phyloP scores from a whole-genome alignment of 2,797 vertebrate species.

The Glossophaga mutica region DNA sequence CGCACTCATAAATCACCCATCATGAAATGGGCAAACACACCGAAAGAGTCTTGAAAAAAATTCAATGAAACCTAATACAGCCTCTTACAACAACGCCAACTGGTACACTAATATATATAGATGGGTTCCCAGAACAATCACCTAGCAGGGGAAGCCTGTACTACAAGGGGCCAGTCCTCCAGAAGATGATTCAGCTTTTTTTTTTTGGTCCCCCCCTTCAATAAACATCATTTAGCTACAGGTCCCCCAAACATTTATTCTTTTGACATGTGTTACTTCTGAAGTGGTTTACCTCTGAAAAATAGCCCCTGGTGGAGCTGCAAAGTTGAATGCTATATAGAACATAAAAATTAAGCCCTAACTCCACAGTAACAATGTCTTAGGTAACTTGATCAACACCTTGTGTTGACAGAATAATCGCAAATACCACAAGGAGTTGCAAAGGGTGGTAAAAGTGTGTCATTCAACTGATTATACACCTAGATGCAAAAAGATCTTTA shows the following conservation, averaged over 20 bases:
- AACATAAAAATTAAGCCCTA: neutral
- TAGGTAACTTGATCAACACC: neutral
- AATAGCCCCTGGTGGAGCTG: neutral
- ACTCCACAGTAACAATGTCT: neutral
- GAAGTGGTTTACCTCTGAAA: constrained; percentile 11
- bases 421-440: neutral
- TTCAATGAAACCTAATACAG: neutral
- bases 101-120: neutral
- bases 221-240: neutral
- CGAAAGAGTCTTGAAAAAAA: neutral
- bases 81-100: neutral
- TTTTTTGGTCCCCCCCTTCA: too few relatives aligned
- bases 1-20: neutral
- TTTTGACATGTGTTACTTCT: neutral
- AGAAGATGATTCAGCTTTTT: neutral
- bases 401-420: neutral
- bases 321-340: neutral
- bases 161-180: neutral
- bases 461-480: neutral
- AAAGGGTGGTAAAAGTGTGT: neutral
- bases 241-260: neutral
- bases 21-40: neutral
- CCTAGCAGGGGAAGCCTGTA: neutral
- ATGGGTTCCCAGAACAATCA: neutral
- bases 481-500: neutral